phyloP scores from a whole-genome alignment of 2,113 vertebrate species.

The Clarias magur region DNA sequence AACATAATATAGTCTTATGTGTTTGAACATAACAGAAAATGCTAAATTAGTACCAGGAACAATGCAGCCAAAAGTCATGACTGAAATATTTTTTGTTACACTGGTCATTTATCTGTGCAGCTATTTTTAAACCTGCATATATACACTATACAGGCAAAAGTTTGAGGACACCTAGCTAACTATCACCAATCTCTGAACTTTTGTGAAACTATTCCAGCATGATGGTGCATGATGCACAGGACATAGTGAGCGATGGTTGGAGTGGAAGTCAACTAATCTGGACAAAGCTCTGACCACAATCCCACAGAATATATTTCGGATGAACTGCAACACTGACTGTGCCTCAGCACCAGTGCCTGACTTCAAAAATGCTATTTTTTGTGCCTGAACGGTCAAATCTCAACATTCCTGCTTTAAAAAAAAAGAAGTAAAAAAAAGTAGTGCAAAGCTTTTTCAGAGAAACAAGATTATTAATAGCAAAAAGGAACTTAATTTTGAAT shows the following conservation, averaged over 20 bases:
- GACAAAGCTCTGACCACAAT: background rate
- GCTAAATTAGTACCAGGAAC: background rate
- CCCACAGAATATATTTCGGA: no score
- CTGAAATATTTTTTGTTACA: background rate
- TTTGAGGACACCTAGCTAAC: background rate
- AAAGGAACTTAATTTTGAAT: background rate
- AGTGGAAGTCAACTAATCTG: background rate
- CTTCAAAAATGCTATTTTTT: background rate
- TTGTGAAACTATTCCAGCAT: background rate
- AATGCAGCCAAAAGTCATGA: background rate
- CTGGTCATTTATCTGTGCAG: background rate
- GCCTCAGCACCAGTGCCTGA: background rate
- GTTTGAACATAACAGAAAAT: background rate
- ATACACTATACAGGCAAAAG: background rate
- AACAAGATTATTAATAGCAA: background rate
- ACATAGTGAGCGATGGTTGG: background rate
- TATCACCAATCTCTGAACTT: background rate
- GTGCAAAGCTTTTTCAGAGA: background rate
- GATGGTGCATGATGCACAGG: background rate
- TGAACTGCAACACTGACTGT: background rate
- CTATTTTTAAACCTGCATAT: background rate
- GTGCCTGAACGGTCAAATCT: background rate
- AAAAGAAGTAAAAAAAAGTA: no score
- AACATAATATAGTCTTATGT: background rate
- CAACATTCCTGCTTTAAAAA: background rate